Base-by-base conservation (phyloP, 2,888 invertebrate species). In the Plagiodera versicolora region DNA sequence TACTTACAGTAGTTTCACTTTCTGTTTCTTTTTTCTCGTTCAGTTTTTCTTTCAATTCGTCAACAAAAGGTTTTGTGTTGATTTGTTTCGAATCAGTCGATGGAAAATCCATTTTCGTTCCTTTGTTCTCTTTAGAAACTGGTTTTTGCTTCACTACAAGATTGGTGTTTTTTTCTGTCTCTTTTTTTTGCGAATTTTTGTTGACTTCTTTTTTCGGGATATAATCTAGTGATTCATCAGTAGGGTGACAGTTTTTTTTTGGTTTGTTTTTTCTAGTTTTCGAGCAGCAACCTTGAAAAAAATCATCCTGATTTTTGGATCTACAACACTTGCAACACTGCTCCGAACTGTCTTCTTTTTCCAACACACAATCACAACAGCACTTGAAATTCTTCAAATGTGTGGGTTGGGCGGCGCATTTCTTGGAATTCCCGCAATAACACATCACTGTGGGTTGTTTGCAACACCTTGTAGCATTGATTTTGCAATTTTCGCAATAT, bases 151-250 rank as follows among this genome's bases (percentile, higher is more conserved):
- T n/a, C n/a, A n/a, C 53, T 14, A 9, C 19, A 4, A 24, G 20
- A 44, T 52, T n/a, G 14, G 10, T 39, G 39, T 53, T 44, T 44
- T 14, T 19, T 19, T 9, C 6, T 20, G 32, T n/a, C 39, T 51
- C 20, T n/a, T 51, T 30, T 19, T n/a, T 18, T 19, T n/a, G 8
- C 39, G 19, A 20, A 6, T 17, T 18, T 20, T 39, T 30, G 11
- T 2, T 14, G 2, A 18, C 14, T 14, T 53, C 53, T 10, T 53
- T 53, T 44, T 44, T 53, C 1, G 53, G 53, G 19, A 53, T 28
- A 45, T 53, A 53, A 28, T 53, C 53, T 16, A 53, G 28, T 24
- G 44, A 14, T 17, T 53, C 53, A 18, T 53, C 53, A 53, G 44
- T 44, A 20, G 19, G n/a, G 53, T 24, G 24, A 53, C 16, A 44